Evolutionary conservation across 2,888 invertebrate genomes (phyloP), one percentile per base, ranked within the genome.

Genomic region (Saturnia japonica): DNA sequence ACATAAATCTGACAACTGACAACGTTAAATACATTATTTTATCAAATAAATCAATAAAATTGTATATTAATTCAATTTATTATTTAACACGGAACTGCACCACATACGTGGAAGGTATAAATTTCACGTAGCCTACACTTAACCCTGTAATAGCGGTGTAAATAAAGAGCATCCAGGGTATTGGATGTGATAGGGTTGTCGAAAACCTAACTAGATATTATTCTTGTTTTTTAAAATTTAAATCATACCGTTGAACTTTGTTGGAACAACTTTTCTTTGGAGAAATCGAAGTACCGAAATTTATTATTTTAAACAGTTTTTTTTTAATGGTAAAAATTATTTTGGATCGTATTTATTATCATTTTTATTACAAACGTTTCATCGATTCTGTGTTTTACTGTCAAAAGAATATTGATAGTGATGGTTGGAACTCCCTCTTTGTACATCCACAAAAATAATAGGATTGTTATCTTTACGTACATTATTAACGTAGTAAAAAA

Each of bases 81-180:
- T 75, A 77, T 78, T 74, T 73, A 54, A 73, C 75, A 70, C 74
- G 70, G 68, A 72, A 72, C 68, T 68, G 75, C 76, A 80, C 81
- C 82, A 79, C 82, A 80, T 76, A 77, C 82, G 76, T 69, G 72
- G 77, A 70, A 73, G 76, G 78, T 81, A 87, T 87, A 86, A 86
- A 88, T 87, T 86, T 78, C 73, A 78, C 78, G 80, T 82, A 85
- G 83, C 87, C 83, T 83, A 86, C 84, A 88, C 85, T 88, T 89
- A 87, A 83, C 78, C 82, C 78, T 77, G 78, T 81, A 84, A 87
- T 82, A 80, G 85, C 80, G 73, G 76, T 76, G 84, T 86, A 87
- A 88, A 89, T 88, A 89, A 87, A 87, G 86, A 85, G 81, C 78
- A 76, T 74, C 75, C 74, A 71, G 75, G 72, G 77, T 82, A 82